phyloP scores from a whole-genome alignment of 53 echinoderm and acorn worm genomes.

The Actinopyga echinites region DNA sequence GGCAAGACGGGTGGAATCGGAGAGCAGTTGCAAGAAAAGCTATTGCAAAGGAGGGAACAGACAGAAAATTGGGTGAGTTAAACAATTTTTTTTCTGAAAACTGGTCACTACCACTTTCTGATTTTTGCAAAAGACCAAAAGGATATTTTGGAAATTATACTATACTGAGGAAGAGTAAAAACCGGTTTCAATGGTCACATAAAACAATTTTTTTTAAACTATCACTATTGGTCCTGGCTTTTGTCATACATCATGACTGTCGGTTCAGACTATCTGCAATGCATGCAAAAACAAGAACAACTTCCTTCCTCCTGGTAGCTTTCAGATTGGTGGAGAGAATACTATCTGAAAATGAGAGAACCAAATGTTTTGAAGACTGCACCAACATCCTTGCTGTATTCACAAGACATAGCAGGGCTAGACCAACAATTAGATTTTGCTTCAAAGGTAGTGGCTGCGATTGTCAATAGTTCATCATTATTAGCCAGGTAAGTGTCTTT shows the following conservation, averaged over 20 bases:
- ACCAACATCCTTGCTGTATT: background rate
- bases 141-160: too few relatives aligned
- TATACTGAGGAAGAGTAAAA: too few relatives aligned
- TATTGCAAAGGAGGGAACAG: conserved; percentile 74
- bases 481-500: background rate
- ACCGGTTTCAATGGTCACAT: too few relatives aligned
- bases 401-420: background rate
- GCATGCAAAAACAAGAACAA: too few relatives aligned
- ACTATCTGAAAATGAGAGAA: background rate
- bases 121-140: too few relatives aligned
- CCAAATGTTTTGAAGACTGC: conserved; percentile 3
- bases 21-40: conserved; percentile 74
- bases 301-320: background rate
- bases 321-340: conserved; percentile 10
- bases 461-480: background rate
- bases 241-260: too few relatives aligned
- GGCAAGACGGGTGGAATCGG: conserved; percentile 82
- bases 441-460: background rate
- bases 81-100: background rate
- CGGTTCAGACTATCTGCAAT: too few relatives aligned
- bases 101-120: too few relatives aligned
- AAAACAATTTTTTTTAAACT: too few relatives aligned
- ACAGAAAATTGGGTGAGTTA: conserved; percentile 93
- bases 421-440: conserved; percentile 2
- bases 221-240: too few relatives aligned